Percentiles rank a stretch among this genome's conserved stretches.
Evolutionary conservation across 2,888 invertebrate genomes (phyloP).

Genomic region (Caenorhabditis drosophilae): DNA sequence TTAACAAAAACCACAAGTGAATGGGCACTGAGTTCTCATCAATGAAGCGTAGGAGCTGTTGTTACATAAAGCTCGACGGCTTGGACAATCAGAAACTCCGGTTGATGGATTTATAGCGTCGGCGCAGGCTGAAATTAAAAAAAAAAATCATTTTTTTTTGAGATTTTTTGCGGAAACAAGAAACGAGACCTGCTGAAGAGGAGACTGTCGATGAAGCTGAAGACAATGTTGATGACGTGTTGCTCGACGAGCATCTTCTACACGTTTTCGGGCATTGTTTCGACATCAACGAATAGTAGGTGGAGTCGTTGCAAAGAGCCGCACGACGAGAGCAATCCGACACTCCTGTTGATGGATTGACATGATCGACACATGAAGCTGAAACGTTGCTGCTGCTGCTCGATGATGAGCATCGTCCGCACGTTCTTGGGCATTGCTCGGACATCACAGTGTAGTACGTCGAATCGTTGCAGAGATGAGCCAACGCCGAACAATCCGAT

Average conservation of each 20-base stretch:
- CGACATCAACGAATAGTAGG: slow-evolving; percentile 41
- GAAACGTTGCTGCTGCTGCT: background rate
- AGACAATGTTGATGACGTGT: background rate
- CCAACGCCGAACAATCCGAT: slow-evolving; percentile 26
- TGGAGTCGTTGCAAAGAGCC: slow-evolving; percentile 31
- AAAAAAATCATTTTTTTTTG: too few relatives aligned
- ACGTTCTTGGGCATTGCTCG: slow-evolving; percentile 34
- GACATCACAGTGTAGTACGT: slow-evolving; percentile 38
- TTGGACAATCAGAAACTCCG: too few relatives aligned
- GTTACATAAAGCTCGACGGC: too few relatives aligned
- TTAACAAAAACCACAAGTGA: too few relatives aligned
- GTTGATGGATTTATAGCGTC: too few relatives aligned
- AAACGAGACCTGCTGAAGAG: background rate
- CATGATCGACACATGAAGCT: slow-evolving; percentile 27
- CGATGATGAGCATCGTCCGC: slow-evolving; percentile 10
- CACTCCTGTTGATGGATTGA: slow-evolving; percentile 36
- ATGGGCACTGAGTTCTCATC: too few relatives aligned
- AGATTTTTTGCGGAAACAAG: too few relatives aligned
- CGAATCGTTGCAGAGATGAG: slow-evolving; percentile 30
- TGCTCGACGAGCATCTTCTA: slow-evolving; percentile 29
- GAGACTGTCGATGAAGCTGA: background rate
- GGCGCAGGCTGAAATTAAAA: too few relatives aligned
- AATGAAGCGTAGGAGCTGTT: too few relatives aligned
- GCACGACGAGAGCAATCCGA: slow-evolving; percentile 36
- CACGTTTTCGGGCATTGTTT: slow-evolving; percentile 41